Conservation (phyloP, 2,888 invertebrate species). For the Eupithecia subfuscata region DNA sequence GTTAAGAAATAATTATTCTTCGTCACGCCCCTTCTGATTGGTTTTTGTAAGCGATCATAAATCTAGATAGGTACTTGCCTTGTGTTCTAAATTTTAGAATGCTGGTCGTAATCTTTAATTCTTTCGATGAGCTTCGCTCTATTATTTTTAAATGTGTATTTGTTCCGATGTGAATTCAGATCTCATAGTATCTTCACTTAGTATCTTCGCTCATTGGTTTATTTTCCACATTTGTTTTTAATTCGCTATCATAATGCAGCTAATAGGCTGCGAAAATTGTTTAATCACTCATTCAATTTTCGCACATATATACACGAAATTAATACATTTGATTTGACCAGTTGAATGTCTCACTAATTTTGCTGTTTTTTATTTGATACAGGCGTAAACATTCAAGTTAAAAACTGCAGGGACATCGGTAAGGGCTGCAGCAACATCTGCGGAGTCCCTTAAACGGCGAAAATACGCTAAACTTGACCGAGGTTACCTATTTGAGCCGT, state of each 20-base stretch:
- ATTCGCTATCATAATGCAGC: neutral
- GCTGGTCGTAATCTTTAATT: neutral
- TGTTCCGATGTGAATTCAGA: too few species aligned
- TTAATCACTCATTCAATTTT: too few species aligned
- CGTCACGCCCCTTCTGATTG: conserved; percentile 79
- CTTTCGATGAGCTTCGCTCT: neutral
- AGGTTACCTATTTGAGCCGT: too few species aligned
- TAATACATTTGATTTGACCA: neutral
- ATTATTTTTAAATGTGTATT: neutral
- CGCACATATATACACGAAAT: too few species aligned
- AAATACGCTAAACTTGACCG: too few species aligned
- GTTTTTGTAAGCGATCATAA: conserved; percentile 78
- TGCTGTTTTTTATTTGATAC: neutral
- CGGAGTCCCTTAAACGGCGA: too few species aligned
- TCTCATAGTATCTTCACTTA: neutral
- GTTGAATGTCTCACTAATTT: neutral
- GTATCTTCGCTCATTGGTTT: too few species aligned
- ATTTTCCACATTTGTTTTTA: neutral
- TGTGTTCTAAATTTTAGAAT: conserved; percentile 5
- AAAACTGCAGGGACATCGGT: neutral
- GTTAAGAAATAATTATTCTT: conserved; percentile 81
- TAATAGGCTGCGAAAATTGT: neutral
- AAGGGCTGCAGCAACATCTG: too few species aligned
- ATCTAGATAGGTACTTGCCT: conserved; percentile 63
- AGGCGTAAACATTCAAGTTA: too few species aligned